Conservation (phyloP, 2,113 vertebrate genomes). For the Silurus glanis region DNA sequence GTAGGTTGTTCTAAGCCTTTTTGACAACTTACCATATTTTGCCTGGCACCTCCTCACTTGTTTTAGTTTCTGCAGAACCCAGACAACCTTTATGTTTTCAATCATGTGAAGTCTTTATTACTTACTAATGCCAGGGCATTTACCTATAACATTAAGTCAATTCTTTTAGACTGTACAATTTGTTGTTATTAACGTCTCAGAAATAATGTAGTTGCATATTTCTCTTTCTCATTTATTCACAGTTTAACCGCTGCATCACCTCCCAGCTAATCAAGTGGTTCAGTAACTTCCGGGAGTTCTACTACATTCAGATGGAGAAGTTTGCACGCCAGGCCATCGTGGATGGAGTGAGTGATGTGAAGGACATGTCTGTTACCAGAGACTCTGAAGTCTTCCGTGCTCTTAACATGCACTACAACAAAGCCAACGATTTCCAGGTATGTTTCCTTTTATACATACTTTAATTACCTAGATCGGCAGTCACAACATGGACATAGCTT, state of each 20-base stretch:
- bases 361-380: slow-evolving; percentile 80
- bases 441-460: slow-evolving; percentile 38
- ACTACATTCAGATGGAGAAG: slow-evolving; percentile 99
- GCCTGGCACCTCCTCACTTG: not conserved
- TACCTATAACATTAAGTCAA: not conserved
- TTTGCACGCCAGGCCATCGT: slow-evolving; percentile 88
- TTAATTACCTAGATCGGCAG: not conserved
- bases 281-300: slow-evolving; percentile 98
- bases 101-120: not conserved
- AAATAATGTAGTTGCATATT: not conserved
- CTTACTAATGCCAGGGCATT: not conserved
- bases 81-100: not conserved
- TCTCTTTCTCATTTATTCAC: slow-evolving; percentile 42
- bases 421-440: slow-evolving; percentile 94
- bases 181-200: not conserved
- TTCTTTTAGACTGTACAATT: not conserved
- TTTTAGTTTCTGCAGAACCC: not conserved
- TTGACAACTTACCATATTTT: not conserved
- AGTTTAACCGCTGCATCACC: slow-evolving; percentile 96
- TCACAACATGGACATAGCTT: not conserved
- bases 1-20: not conserved
- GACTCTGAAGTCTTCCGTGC: slow-evolving; percentile 89
- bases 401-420: slow-evolving; percentile 94
- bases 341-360: slow-evolving; percentile 77
- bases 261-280: slow-evolving; percentile 99